Evolutionary conservation across 2,113 vertebrate species (phyloP).

Genomic region (Neolamprologus modestus): DNA sequence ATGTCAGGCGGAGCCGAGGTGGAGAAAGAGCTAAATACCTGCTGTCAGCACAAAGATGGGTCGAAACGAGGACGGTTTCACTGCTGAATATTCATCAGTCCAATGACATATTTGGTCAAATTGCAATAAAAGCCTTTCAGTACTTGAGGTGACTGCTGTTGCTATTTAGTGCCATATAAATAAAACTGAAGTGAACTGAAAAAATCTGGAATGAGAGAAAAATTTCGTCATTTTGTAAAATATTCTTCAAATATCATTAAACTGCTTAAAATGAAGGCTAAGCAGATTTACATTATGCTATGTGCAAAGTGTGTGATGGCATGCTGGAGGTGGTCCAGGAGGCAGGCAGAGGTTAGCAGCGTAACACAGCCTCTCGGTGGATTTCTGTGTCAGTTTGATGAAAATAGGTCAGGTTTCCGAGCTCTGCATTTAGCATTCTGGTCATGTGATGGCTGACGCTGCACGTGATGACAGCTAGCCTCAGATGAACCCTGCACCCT

Average conservation of each 20-base stretch:
- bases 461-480: conserved; percentile 49
- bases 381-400: conserved; percentile 69
- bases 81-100: conserved; percentile 56
- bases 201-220: neutral
- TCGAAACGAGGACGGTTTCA: conserved; percentile 3
- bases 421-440: conserved; percentile 63
- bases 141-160: neutral
- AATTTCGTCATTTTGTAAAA: neutral
- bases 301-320: neutral
- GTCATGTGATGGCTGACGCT: conserved; percentile 54
- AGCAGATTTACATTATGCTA: conserved; percentile 6
- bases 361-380: conserved; percentile 37
- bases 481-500: conserved; percentile 53
- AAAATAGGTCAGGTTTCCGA: conserved; percentile 72
- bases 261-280: neutral
- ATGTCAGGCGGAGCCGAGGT: conserved; percentile 5
- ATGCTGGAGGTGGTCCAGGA: neutral
- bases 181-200: neutral
- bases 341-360: conserved; percentile 38
- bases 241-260: conserved; percentile 24
- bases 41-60: conserved; percentile 21
- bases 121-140: conserved; percentile 44
- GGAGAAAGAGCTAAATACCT: neutral
- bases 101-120: conserved; percentile 38
- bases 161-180: neutral